Percentiles rank a stretch among this genome's conserved stretches.
Evolutionary conservation across 1,140 invertebrate species (phyloP).

Genomic region (Nasonia vitripennis): DNA sequence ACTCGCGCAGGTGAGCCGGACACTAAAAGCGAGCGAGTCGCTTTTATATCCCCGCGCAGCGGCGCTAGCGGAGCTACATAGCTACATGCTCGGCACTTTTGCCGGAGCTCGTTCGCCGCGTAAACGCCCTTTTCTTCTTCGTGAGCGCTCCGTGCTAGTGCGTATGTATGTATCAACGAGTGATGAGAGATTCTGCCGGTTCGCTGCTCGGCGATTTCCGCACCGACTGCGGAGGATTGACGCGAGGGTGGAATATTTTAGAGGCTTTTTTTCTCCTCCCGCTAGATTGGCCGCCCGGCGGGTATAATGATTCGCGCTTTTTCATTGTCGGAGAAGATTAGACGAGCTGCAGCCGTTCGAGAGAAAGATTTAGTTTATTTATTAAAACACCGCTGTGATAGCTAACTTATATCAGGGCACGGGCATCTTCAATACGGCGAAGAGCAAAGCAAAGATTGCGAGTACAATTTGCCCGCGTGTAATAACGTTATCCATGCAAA

Average conservation of each 20-base stretch:
- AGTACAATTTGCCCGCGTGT: not conserved
- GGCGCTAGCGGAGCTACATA: too few species aligned
- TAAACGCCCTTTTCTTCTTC: constrained; percentile 17
- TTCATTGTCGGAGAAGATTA: too few species aligned
- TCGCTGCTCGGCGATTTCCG: not conserved
- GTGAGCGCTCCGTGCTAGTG: not conserved
- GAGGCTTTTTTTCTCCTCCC: not conserved
- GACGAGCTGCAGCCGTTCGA: not conserved
- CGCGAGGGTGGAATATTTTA: not conserved
- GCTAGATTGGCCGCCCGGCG: too few species aligned
- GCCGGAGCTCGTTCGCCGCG: not conserved
- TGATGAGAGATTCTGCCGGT: not conserved
- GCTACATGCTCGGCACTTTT: constrained; percentile 20
- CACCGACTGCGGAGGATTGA: not conserved
- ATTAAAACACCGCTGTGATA: not conserved
- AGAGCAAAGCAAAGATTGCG: too few species aligned
- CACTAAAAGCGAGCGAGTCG: constrained; percentile 21
- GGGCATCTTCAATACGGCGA: too few species aligned
- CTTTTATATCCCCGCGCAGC: not conserved
- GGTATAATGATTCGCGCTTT: too few species aligned
- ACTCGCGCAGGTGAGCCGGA: constrained; percentile 29
- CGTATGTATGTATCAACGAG: not conserved
- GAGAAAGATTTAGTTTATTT: not conserved
- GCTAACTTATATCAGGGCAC: not conserved
- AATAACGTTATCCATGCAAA: not conserved